Evolutionary conservation across 1,140 invertebrate species (phyloP).

Genomic region (Diploscapter pachys): DNA sequence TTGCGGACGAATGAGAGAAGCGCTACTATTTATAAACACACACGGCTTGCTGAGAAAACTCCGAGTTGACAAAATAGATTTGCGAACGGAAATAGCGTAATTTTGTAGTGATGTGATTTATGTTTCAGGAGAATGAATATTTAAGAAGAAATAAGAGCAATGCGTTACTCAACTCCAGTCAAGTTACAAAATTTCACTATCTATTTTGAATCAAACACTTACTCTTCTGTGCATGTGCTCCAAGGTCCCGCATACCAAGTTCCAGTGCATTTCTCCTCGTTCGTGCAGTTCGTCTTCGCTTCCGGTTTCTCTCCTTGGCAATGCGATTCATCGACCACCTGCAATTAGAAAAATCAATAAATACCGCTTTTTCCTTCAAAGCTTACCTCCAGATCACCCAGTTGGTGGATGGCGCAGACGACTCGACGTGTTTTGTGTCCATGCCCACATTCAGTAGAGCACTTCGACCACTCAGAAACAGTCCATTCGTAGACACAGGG

Average conservation of each 20-base stretch:
- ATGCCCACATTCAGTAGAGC: constrained; percentile 76
- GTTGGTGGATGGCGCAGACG: constrained; percentile 74
- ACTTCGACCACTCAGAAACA: constrained; percentile 72
- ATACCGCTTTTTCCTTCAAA: not conserved
- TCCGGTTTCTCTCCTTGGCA: constrained; percentile 65
- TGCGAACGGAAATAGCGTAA: too few species aligned
- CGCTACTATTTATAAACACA: too few species aligned
- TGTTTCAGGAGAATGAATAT: not conserved
- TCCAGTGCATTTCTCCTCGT: constrained; percentile 74
- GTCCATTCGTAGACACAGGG: constrained; percentile 78
- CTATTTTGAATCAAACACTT: not conserved
- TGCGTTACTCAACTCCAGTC: not conserved
- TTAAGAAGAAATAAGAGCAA: not conserved
- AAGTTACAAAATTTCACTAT: constrained; percentile 7
- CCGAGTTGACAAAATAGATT: too few species aligned
- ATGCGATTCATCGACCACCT: constrained; percentile 71
- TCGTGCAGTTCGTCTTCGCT: constrained; percentile 61
- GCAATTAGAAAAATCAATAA: constrained; percentile 14
- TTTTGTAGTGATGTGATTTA: constrained; percentile 9
- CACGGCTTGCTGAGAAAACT: too few species aligned
- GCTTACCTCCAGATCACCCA: constrained; percentile 65
- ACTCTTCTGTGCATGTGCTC: constrained; percentile 64
- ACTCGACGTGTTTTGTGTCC: constrained; percentile 78
- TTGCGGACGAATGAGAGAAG: too few species aligned
- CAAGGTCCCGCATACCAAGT: constrained; percentile 84